These are phyloP conservation scores for Parnassius orleans DNA, from an alignment of 2,888 invertebrate species.

Conservation along the genomic window DNA sequence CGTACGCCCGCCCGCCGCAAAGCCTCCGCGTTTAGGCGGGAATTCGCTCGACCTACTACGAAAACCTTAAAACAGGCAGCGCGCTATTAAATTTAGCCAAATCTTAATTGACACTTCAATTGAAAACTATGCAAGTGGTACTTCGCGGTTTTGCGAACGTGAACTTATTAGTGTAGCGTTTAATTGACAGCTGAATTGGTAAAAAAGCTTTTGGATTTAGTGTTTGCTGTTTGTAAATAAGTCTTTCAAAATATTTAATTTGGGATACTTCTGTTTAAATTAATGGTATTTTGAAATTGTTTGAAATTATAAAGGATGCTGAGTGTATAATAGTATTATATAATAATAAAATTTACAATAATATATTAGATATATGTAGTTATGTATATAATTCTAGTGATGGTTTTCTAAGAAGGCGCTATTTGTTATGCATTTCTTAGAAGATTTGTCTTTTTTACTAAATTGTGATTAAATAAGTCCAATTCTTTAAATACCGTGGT, in stretches of 20 bases:
- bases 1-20: conserved; percentile 46
- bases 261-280: too few relatives aligned
- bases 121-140: conserved; percentile 21
- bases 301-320: too few relatives aligned
- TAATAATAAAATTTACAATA: too few relatives aligned
- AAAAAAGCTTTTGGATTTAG: conserved; percentile 7
- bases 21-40: conserved; percentile 73
- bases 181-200: conserved; percentile 19
- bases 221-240: conserved; percentile 4
- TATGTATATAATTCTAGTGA: not conserved
- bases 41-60: conserved; percentile 40
- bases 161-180: conserved; percentile 13
- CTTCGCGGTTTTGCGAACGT: conserved; percentile 12
- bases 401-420: not conserved
- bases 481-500: too few relatives aligned
- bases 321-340: too few relatives aligned
- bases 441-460: too few relatives aligned
- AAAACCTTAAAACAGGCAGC: conserved; percentile 1
- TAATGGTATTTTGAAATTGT: too few relatives aligned
- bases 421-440: too few relatives aligned
- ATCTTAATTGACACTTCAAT: conserved; percentile 23
- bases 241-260: not conserved
- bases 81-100: conserved; percentile 15
- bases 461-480: too few relatives aligned
- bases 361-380: too few relatives aligned